Percentiles rank a stretch among this genome's conserved stretches.
Evolutionary conservation across 2,797 vertebrate species (phyloP).

Genomic region (Hyperoplus lanceolatus): DNA sequence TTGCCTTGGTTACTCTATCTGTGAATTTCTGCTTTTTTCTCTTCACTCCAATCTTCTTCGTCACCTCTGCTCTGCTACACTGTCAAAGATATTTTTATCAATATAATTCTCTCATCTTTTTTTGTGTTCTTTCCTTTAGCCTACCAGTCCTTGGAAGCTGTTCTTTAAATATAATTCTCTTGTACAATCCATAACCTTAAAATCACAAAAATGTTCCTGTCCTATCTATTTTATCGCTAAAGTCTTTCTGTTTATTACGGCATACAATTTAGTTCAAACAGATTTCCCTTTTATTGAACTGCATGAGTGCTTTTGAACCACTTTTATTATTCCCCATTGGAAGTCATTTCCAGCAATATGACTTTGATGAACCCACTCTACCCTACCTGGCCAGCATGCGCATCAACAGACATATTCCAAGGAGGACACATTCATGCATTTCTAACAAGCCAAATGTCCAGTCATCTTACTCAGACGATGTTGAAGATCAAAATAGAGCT

Average conservation of each 20-base stretch:
- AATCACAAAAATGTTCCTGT: background rate
- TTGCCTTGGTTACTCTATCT: background rate
- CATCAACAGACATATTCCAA: background rate
- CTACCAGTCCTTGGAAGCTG: background rate
- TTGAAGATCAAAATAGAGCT: background rate
- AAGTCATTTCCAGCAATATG: background rate
- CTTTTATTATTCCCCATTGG: background rate
- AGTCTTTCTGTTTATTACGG: background rate
- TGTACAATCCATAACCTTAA: background rate
- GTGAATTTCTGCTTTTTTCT: background rate
- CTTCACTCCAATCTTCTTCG: background rate
- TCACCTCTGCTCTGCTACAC: background rate
- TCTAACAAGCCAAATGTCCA: background rate
- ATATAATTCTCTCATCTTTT: too few relatives aligned
- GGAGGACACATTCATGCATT: background rate
- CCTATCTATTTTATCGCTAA: too few relatives aligned
- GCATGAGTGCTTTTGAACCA: background rate
- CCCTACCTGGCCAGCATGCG: background rate
- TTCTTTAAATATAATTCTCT: constrained; percentile 1
- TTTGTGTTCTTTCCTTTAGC: background rate
- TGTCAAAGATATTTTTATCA: too few relatives aligned
- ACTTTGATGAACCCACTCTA: background rate
- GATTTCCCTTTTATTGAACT: background rate
- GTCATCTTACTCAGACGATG: background rate
- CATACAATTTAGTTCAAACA: too few relatives aligned